phyloP scores from a whole-genome alignment of 2,888 invertebrate species.

The Drosophila parthenogenetica region DNA sequence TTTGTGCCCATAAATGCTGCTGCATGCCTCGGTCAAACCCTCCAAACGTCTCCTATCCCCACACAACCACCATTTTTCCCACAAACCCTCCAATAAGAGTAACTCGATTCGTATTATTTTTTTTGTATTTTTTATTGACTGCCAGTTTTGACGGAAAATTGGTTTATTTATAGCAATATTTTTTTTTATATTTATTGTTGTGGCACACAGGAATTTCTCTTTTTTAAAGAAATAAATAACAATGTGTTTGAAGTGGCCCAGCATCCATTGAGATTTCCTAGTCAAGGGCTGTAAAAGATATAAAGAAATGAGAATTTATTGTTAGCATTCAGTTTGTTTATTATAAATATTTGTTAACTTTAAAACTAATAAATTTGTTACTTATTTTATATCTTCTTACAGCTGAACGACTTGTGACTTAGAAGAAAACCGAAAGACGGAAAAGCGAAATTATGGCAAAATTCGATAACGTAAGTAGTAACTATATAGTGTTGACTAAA shows the following conservation, averaged over 20 bases:
- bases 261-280: constrained; percentile 14
- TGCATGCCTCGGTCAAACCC: constrained; percentile 28
- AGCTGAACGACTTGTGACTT: constrained; percentile 18
- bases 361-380: constrained; percentile 40
- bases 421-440: constrained; percentile 12
- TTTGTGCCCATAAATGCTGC: constrained; percentile 68
- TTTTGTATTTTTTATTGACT: constrained; percentile 58
- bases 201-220: constrained; percentile 37
- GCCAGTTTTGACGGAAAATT: constrained; percentile 64
- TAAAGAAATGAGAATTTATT: constrained; percentile 22
- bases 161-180: constrained; percentile 68
- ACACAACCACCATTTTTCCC: constrained; percentile 6
- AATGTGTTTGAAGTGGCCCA: constrained; percentile 25
- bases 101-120: constrained; percentile 30
- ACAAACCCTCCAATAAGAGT: constrained; percentile 30
- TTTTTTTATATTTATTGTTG: constrained; percentile 64
- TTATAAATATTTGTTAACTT: constrained; percentile 27
- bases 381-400: constrained; percentile 35
- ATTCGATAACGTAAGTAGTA: constrained; percentile 62
- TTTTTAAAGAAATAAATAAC: constrained; percentile 34
- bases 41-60: not conserved
- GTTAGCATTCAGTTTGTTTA: constrained; percentile 25
- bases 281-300: constrained; percentile 11
- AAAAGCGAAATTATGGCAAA: constrained; percentile 40
- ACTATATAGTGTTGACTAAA: constrained; percentile 21